A percentile compares a stretch with the other conserved stretches of the same genome.
Evolutionary conservation across 2,113 vertebrate genomes (phyloP).

Genomic region (Bostrychus sinensis): DNA sequence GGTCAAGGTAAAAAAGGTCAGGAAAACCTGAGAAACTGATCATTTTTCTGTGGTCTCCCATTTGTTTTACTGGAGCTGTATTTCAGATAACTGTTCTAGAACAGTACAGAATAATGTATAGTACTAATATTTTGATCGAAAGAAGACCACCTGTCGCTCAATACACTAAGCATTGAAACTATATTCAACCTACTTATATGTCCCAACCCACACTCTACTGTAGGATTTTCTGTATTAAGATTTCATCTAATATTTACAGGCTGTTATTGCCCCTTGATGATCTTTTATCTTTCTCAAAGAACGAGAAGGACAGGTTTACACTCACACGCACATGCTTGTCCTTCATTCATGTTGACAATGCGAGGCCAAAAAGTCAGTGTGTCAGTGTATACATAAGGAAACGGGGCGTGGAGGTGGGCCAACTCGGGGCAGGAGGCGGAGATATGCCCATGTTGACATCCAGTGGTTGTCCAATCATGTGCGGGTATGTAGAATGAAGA

Average conservation of each 20-base stretch:
- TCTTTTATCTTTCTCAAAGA: constrained; percentile 24
- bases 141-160: too few relatives aligned
- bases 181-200: too few relatives aligned
- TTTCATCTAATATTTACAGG: constrained; percentile 13
- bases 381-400: not conserved
- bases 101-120: too few relatives aligned
- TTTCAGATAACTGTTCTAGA: too few relatives aligned
- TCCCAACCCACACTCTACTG: constrained; percentile 2
- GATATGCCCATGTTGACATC: constrained; percentile 11
- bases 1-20: too few relatives aligned
- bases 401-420: not conserved
- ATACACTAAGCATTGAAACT: too few relatives aligned
- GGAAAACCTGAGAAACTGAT: too few relatives aligned
- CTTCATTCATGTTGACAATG: constrained; percentile 51
- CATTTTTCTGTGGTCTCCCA: too few relatives aligned
- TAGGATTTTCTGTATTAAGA: not conserved
- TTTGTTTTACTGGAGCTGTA: too few relatives aligned
- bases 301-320: constrained; percentile 10
- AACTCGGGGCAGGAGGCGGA: not conserved
- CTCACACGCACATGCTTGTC: constrained; percentile 11
- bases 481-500: constrained; percentile 28
- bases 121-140: too few relatives aligned
- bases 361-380: constrained; percentile 7
- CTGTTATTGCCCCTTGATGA: not conserved
- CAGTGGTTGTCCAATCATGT: constrained; percentile 45